These are phyloP conservation scores for Chiridota heheva DNA, from an alignment of 35 echinoderm and acorn worm genomes.

Conservation along the genomic window DNA sequence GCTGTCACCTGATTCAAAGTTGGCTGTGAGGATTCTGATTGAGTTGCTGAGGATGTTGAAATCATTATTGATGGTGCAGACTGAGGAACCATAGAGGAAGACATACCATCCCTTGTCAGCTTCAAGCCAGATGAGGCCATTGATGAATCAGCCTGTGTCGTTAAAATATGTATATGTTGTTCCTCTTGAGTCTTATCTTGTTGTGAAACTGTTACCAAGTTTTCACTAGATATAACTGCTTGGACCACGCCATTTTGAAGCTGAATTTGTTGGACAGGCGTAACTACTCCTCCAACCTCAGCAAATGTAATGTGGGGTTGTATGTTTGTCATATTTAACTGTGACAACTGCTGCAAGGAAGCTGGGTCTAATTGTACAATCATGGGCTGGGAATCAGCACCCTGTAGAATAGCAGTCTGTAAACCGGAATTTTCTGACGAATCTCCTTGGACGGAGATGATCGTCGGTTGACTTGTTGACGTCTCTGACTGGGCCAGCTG, in stretches of 20 bases:
- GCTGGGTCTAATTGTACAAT: constrained; percentile 69
- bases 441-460: constrained; percentile 27
- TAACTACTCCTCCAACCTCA: constrained; percentile 32
- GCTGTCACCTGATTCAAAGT: too few species aligned
- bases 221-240: too few species aligned
- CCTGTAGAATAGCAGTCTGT: constrained; percentile 46
- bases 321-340: constrained; percentile 40
- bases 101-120: too few species aligned
- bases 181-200: too few species aligned
- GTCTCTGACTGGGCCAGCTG: constrained; percentile 52
- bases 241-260: not conserved
- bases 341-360: constrained; percentile 64
- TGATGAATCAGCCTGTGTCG: too few species aligned
- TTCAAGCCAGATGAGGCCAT: too few species aligned
- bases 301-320: constrained; percentile 24
- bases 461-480: constrained; percentile 13
- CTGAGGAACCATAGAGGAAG: too few species aligned
- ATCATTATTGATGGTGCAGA: too few species aligned
- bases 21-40: too few species aligned
- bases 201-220: too few species aligned
- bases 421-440: not conserved
- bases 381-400: constrained; percentile 62
- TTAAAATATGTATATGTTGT: too few species aligned
- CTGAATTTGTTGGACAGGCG: not conserved
- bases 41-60: too few species aligned